Evolutionary conservation across 2,888 invertebrate genomes (phyloP).

Genomic region (Drosophila acutilabella): DNA sequence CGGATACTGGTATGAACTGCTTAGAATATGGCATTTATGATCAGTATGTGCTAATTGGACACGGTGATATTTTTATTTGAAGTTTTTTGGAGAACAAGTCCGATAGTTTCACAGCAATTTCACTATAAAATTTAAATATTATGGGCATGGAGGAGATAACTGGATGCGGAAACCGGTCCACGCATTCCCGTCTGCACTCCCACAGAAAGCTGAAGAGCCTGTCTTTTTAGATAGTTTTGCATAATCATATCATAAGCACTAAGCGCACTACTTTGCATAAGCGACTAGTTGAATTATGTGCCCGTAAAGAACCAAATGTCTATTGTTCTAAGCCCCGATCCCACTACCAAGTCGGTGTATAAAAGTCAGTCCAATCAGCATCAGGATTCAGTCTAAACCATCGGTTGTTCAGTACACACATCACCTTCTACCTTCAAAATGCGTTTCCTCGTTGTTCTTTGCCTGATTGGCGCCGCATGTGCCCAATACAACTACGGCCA

Average conservation of each 20-base stretch:
- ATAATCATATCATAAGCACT: conserved; percentile 76
- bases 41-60: conserved; percentile 40
- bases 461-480: conserved; percentile 72
- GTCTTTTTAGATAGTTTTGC: conserved; percentile 71
- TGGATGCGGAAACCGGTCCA: conserved; percentile 65
- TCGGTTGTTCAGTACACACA: conserved; percentile 57
- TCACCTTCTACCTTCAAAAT: conserved; percentile 37
- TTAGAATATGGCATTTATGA: conserved; percentile 36
- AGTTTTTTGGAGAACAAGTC: conserved; percentile 55
- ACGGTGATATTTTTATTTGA: conserved; percentile 26
- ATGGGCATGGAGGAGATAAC: conserved; percentile 26
- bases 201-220: conserved; percentile 54
- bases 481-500: conserved; percentile 79
- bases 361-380: conserved; percentile 49
- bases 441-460: conserved; percentile 71
- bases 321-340: conserved; percentile 62
- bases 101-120: conserved; percentile 63
- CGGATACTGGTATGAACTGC: conserved; percentile 36
- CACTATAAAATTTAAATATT: conserved; percentile 25
- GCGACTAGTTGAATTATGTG: conserved; percentile 72
- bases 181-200: conserved; percentile 57
- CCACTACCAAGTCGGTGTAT: conserved; percentile 53
- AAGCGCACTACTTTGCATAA: conserved; percentile 77
- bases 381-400: conserved; percentile 76
- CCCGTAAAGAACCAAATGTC: conserved; percentile 53